Conservation (phyloP, 2,888 invertebrate genomes). For the Macrosiphum euphorbiae region DNA sequence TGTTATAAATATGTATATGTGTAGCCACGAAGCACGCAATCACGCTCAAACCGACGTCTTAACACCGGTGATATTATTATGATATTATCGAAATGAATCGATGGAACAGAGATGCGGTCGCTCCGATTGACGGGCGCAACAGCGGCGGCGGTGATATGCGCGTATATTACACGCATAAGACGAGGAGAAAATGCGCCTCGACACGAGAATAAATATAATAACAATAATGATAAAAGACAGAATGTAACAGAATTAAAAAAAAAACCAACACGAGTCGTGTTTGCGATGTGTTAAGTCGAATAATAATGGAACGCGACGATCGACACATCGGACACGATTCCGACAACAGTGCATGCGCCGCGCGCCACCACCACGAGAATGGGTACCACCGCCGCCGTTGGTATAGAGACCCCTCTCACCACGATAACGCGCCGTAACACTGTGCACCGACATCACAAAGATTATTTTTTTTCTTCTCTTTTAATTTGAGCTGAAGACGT, state of each 20-base stretch:
- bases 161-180: not conserved
- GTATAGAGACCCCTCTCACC: conserved; percentile 20
- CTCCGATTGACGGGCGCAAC: conserved; percentile 6
- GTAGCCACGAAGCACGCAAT: not conserved
- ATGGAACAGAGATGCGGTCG: not conserved
- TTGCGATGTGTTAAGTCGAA: conserved; percentile 29
- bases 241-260: not conserved
- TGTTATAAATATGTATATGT: not conserved
- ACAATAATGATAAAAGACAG: not conserved
- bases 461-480: not conserved
- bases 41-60: not conserved
- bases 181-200: conserved; percentile 1
- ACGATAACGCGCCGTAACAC: conserved; percentile 46
- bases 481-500: conserved; percentile 16
- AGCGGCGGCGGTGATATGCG: not conserved
- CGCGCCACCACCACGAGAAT: conserved; percentile 26
- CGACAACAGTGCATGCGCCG: conserved; percentile 25
- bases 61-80: not conserved
- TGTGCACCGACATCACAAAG: not conserved
- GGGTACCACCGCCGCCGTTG: not conserved
- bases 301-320: conserved; percentile 28
- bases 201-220: not conserved
- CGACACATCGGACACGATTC: conserved; percentile 33
- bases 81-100: not conserved
- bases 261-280: conserved; percentile 9